A percentile compares a stretch with the other conserved stretches of the same genome.
Conservation (phyloP, 2,888 invertebrate species). For the Tigriopus californicus region DNA sequence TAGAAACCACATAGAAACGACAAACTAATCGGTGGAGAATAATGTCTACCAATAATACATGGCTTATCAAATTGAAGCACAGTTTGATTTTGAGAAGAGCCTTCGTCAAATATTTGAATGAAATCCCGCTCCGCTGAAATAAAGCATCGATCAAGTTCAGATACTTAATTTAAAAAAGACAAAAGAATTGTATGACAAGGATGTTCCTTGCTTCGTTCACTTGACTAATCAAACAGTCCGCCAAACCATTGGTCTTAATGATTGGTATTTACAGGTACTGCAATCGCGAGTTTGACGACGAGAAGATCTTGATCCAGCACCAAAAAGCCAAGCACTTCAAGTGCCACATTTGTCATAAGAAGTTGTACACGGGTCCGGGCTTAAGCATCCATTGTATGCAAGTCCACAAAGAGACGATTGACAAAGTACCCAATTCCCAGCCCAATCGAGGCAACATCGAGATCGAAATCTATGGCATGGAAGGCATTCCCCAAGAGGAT, state of each 20-base stretch:
- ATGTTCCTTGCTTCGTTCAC: no score
- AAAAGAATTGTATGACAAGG: no score
- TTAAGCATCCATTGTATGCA: conserved; percentile 99
- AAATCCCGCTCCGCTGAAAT: no score
- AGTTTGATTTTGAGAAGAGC: no score
- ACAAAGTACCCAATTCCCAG: conserved; percentile 96
- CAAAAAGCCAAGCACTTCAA: conserved; percentile 99
- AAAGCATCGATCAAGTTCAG: background rate
- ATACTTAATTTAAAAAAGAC: no score
- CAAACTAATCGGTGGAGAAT: no score
- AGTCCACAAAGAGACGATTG: conserved; percentile 98
- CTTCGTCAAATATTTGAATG: no score
- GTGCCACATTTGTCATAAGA: conserved; percentile 99
- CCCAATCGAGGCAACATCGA: conserved; percentile 95
- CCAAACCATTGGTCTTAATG: no score
- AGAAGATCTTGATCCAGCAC: conserved; percentile 97
- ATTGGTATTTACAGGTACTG: conserved; percentile 83
- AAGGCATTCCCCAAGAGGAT: conserved; percentile 93
- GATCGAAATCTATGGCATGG: conserved; percentile 99
- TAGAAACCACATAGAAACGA: no score
- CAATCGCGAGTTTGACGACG: conserved; percentile 98
- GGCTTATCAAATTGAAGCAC: no score
- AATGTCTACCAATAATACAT: no score
- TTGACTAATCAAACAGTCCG: no score
- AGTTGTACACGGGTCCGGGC: conserved; percentile 93